phyloP scores from a whole-genome alignment of 2,797 vertebrate species.

The Cyprinodon diabolis region DNA sequence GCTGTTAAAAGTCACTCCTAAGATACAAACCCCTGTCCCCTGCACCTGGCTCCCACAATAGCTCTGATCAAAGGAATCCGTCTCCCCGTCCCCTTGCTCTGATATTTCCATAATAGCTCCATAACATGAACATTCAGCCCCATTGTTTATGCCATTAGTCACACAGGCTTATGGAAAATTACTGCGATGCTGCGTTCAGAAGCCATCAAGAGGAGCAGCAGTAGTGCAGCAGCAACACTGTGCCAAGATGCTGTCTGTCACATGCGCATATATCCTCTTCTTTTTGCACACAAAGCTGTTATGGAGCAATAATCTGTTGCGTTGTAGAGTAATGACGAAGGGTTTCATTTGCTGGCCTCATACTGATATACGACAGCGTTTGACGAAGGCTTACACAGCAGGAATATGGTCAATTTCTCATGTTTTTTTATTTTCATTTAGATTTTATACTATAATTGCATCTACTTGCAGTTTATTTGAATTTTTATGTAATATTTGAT shows the following conservation, averaged over 20 bases:
- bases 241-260: constrained; percentile 67
- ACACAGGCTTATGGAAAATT: constrained; percentile 71
- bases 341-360: constrained; percentile 20
- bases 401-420: not conserved
- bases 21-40: constrained; percentile 39
- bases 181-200: constrained; percentile 63
- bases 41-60: constrained; percentile 62
- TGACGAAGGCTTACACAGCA: constrained; percentile 7
- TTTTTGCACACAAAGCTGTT: constrained; percentile 33
- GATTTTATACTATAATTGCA: not conserved
- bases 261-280: constrained; percentile 35
- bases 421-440: not conserved
- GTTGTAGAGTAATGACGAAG: constrained; percentile 14
- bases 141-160: constrained; percentile 78
- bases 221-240: constrained; percentile 29
- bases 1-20: constrained; percentile 47
- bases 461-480: too few species aligned
- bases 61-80: constrained; percentile 70
- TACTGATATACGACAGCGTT: constrained; percentile 16
- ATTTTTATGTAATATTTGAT: too few species aligned
- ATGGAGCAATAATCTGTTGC: constrained; percentile 47
- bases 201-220: constrained; percentile 60
- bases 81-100: constrained; percentile 58
- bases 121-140: constrained; percentile 69
- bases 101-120: constrained; percentile 68